phyloP scores from a whole-genome alignment of 1,140 invertebrate species.

The Antheraea mylitta region DNA sequence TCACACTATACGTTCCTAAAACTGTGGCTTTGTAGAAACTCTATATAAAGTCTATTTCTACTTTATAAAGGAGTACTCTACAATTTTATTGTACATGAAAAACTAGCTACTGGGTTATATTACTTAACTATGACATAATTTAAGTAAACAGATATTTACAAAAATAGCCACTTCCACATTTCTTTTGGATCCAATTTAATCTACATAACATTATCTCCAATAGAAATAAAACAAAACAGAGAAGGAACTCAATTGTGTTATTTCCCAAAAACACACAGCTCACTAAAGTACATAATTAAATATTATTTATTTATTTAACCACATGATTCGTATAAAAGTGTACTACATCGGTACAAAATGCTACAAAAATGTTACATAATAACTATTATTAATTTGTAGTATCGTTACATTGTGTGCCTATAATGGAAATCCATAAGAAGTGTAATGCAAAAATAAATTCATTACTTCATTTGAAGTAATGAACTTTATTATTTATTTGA shows the following conservation, averaged over 20 bases:
- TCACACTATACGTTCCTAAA: constrained; percentile 53
- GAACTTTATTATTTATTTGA: constrained; percentile 15
- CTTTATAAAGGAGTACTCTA: constrained; percentile 64
- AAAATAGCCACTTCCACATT: constrained; percentile 71
- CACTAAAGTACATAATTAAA: constrained; percentile 19
- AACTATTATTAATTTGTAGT: constrained; percentile 20
- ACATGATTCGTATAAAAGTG: constrained; percentile 34
- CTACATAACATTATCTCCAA: constrained; percentile 51
- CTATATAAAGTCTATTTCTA: constrained; percentile 67
- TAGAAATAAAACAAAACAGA: constrained; percentile 43
- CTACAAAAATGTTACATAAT: constrained; percentile 28
- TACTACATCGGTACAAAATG: constrained; percentile 39
- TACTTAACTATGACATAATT: constrained; percentile 70
- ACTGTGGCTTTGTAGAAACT: constrained; percentile 73
- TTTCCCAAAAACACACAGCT: constrained; percentile 32
- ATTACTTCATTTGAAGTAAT: background rate
- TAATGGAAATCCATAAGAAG: background rate
- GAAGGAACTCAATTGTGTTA: constrained; percentile 60
- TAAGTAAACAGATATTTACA: constrained; percentile 75
- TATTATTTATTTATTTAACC: constrained; percentile 8
- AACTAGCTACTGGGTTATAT: constrained; percentile 70
- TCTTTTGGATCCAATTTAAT: constrained; percentile 49
- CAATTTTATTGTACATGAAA: constrained; percentile 77
- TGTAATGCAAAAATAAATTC: background rate
- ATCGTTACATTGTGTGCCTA: background rate